Base-by-base conservation (phyloP, 53 echinoderm and acorn worm genomes). In the Crossaster papposus region DNA sequence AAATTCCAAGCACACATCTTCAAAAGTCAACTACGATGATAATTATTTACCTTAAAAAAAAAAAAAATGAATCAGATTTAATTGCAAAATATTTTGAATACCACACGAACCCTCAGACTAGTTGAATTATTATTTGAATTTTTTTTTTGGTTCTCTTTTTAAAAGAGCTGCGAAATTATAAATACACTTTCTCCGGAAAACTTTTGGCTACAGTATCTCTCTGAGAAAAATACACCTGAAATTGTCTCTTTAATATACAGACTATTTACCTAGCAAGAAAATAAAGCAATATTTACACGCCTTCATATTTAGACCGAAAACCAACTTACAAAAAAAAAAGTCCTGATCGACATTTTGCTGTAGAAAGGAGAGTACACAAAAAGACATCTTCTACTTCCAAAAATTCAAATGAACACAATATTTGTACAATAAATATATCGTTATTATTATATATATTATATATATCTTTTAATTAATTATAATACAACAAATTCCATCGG, bases 361-460 rank as follows among this genome's bases (percentile, higher is more conserved):
- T 87, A 87, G 86, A 76, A 86, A 86, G 86, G 34, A 86, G 76
- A 87, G 87, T 87, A 87, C 54, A 80, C 44, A 80, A 55, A 55
- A 58, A n/a, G n/a, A 85, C 77, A 20, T 77, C 77, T 36, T 52
- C 76, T 77, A 77, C 76, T 77, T 63, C 64, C 30, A 87, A 87
- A 87, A 76, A 77, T 87, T 77, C 77, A 87, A 87, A 87, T 87
- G 30, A 87, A 75, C 87, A 87, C 87, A 87, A 87, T 87, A 77
- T 84, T 87, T 87, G 87, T 87, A 87, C 87, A 87, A 87, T 87
- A 87, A 87, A 87, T 87, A 87, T 87, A 87, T 87, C 58, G 75
- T 87, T 87, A 87, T 87, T 87, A 87, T 85, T 54, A 85, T 85
- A 85, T 85, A 85, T 85, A 85, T 85, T 86, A 64, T 86, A 87